Evolutionary conservation across 2,113 vertebrate genomes (phyloP).

Genomic region (Pachypanchax playfairii): DNA sequence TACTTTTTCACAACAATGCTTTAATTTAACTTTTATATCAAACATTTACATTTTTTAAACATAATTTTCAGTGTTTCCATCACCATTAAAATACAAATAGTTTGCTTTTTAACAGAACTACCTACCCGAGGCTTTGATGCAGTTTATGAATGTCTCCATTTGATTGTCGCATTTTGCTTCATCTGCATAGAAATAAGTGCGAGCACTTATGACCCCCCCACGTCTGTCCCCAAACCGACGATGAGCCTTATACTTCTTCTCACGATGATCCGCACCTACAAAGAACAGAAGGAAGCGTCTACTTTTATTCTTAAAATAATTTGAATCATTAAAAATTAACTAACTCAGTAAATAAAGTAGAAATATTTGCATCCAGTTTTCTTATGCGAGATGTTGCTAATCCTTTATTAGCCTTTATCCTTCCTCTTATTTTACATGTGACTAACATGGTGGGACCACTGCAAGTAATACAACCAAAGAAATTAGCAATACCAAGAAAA

Average conservation of each 20-base stretch:
- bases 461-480: not conserved
- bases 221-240: conserved; percentile 81
- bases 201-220: conserved; percentile 78
- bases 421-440: too few species aligned
- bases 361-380: too few species aligned
- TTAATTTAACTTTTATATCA: too few species aligned
- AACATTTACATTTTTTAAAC: too few species aligned
- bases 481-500: not conserved
- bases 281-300: not conserved
- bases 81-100: not conserved
- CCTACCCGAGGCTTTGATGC: conserved; percentile 89
- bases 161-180: conserved; percentile 93
- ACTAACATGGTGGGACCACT: too few species aligned
- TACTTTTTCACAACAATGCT: too few species aligned
- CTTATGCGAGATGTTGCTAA: too few species aligned
- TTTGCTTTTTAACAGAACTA: not conserved
- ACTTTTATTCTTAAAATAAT: not conserved
- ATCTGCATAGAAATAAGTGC: conserved; percentile 86
- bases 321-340: too few species aligned
- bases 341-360: too few species aligned
- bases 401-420: too few species aligned
- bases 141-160: conserved; percentile 90
- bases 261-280: conserved; percentile 76
- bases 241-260: conserved; percentile 85
- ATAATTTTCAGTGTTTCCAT: not conserved